A percentile compares a stretch with the other conserved stretches of the same genome.
Evolutionary conservation across 2,888 invertebrate genomes (phyloP).

Genomic region (Toxonevra muliebris): DNA sequence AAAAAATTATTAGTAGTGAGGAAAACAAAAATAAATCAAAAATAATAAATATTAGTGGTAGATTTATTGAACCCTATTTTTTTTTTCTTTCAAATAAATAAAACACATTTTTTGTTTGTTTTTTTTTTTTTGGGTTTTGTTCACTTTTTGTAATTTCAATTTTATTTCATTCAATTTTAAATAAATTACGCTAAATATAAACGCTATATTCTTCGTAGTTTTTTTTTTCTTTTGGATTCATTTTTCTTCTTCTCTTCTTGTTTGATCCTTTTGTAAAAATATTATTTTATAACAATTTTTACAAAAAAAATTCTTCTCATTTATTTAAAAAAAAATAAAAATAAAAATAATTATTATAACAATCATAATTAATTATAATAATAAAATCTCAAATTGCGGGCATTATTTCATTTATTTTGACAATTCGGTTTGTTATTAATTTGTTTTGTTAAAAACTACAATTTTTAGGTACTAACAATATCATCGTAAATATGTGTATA

Average conservation of each 20-base stretch:
- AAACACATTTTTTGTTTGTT: constrained; percentile 38
- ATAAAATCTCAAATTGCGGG: constrained; percentile 50
- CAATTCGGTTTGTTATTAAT: constrained; percentile 20
- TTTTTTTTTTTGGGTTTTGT: constrained; percentile 51
- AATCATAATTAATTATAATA: constrained; percentile 44
- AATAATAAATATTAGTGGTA: constrained; percentile 2
- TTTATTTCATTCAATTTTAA: constrained; percentile 55
- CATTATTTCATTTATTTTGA: constrained; percentile 34
- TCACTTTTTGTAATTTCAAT: constrained; percentile 51
- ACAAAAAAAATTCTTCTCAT: constrained; percentile 13
- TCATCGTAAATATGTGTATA: constrained; percentile 48
- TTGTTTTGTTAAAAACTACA: constrained; percentile 36
- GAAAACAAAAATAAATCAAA: no score
- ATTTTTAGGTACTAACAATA: constrained; percentile 64
- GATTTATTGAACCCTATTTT: constrained; percentile 21
- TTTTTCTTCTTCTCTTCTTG: constrained; percentile 36
- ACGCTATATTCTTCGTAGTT: constrained; percentile 39
- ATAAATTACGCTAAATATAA: constrained; percentile 51
- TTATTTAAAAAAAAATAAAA: constrained; percentile 26
- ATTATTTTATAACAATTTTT: constrained; percentile 38
- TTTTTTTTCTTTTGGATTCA: constrained; percentile 36
- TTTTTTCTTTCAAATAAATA: constrained; percentile 32
- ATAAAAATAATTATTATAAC: constrained; percentile 28
- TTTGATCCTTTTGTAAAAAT: constrained; percentile 48
- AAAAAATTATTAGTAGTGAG: no score